Conservation (phyloP, 2,797 vertebrate species). For the Channa striata region DNA sequence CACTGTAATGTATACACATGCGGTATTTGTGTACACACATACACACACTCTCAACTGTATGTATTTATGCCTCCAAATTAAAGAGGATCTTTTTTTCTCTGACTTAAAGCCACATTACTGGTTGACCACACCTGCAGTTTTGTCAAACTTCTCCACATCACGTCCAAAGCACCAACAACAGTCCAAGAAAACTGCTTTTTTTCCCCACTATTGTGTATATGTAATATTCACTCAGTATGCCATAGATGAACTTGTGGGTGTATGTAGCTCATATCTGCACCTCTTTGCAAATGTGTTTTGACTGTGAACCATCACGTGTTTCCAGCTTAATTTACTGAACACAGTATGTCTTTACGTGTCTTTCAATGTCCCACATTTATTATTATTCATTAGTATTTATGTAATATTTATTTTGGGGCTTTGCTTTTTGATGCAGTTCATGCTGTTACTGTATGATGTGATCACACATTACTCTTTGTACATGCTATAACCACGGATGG, state of each 20-base stretch:
- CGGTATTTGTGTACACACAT: conserved; percentile 46
- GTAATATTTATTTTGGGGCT: no score
- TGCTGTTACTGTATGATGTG: no score
- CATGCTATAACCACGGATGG: no score
- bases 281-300: neutral
- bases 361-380: no score
- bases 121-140: neutral
- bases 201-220: neutral
- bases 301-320: neutral
- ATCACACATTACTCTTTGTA: no score
- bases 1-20: conserved; percentile 42
- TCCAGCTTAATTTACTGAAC: no score
- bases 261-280: neutral
- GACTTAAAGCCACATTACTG: neutral
- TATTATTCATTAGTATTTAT: no score
- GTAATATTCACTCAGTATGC: neutral
- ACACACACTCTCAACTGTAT: conserved; percentile 2
- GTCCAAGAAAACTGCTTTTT: neutral
- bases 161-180: neutral
- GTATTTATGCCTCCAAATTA: conserved; percentile 1
- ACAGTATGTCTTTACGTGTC: no score
- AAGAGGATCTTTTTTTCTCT: conserved; percentile 11
- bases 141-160: no score
- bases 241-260: neutral
- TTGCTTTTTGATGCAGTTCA: no score